These are phyloP conservation scores for Psilopogon haemacephalus DNA, from an alignment of 2,113 vertebrate genomes.

Conservation along the genomic window DNA sequence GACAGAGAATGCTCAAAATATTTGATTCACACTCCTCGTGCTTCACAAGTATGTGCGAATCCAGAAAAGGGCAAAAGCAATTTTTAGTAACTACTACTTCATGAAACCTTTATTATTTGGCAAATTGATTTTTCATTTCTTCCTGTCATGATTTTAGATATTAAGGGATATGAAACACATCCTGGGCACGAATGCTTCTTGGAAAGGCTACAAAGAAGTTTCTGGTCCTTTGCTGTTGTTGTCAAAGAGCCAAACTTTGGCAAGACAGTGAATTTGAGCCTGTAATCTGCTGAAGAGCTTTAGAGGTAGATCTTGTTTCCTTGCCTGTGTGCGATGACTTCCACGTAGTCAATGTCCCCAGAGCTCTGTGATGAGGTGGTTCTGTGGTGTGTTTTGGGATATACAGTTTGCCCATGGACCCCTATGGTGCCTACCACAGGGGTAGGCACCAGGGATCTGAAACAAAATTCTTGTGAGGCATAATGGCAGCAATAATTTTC, in stretches of 20 bases:
- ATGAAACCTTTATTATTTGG: background rate
- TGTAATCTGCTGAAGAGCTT: background rate
- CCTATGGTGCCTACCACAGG: background rate
- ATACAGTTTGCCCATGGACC: background rate
- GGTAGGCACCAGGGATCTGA: background rate
- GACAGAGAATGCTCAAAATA: background rate
- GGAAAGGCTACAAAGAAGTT: background rate
- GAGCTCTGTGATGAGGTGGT: background rate
- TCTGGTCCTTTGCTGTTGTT: background rate
- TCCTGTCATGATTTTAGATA: background rate
- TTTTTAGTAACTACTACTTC: background rate
- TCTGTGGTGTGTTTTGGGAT: background rate
- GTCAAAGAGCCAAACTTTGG: background rate
- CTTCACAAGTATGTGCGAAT: background rate
- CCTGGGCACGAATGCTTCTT: background rate
- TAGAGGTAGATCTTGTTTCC: background rate
- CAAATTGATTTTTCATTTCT: background rate
- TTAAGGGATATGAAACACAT: background rate
- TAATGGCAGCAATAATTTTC: background rate
- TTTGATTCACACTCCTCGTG: background rate
- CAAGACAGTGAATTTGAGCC: background rate
- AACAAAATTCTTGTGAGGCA: background rate
- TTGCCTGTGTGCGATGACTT: background rate
- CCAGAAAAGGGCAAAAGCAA: background rate
- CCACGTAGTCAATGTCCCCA: background rate